Evolutionary conservation across 2,888 invertebrate genomes (phyloP), one percentile per base, ranked within the genome.

Genomic region (Tubulanus polymorphus): DNA sequence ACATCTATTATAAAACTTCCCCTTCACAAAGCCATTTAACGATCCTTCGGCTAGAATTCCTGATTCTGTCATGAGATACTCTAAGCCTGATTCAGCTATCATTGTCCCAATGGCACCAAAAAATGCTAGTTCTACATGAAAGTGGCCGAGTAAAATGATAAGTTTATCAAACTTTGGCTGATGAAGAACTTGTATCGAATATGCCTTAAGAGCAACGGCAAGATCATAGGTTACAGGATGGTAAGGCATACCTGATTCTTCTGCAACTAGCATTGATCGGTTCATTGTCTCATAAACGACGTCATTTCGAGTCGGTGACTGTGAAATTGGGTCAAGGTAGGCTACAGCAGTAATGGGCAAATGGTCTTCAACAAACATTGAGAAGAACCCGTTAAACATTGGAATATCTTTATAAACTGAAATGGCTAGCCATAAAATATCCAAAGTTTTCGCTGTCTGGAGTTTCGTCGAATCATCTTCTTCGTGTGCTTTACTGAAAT

Each of bases 11-110:
- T 57, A 57, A 35, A 30, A 57, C 47, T 57, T 57, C 8, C 57
- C 56, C 5, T 45, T 20, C 35, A 57, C 52, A 37, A 57, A 57
- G 6, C 57, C 51, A 29, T 30, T 51, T 23, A 57, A 12, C 2
- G 57, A 57, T 23, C 57, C 56, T 51, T 57, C 57, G 26, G 57
- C 49, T 30, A 58, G 35, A 27, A 57, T 41, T 10, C 51, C 57
- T 41, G 57, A 41, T 52, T 57, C 56, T 32, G 57, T 51, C 15
- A 57, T 27, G 23, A 58, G 15, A 26, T 35, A 30, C 27, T 57
- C 30, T 25, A 45, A 30, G 2, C 57, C 57, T 32, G 27, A 27
- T 3, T 57, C 41, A 51, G 23, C n/a, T 23, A 57, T 51, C 23
- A 45, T 52, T 25, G 57, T 59, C 12, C 41, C 57, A 57, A 57